These are phyloP conservation scores for Tipula unca DNA, from an alignment of 2,888 invertebrate genomes.

Conservation along the genomic window DNA sequence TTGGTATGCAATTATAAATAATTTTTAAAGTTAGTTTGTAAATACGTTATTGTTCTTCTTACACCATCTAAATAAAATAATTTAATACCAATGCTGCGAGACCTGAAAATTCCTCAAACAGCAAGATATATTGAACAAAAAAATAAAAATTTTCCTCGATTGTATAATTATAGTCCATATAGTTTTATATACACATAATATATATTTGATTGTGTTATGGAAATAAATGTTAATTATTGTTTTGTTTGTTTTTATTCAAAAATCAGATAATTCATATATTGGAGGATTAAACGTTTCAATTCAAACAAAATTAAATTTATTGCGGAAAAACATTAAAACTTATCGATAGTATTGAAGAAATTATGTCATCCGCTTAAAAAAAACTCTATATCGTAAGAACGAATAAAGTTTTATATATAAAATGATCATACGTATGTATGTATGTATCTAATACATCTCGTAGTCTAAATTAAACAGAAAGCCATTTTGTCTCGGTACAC, in stretches of 20 bases:
- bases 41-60: no score
- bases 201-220: background rate
- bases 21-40: no score
- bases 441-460: no score
- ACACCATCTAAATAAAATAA: background rate
- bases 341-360: background rate
- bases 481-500: background rate
- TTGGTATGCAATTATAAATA: no score
- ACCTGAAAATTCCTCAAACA: background rate
- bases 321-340: background rate
- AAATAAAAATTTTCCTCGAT: background rate
- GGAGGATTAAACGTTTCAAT: background rate
- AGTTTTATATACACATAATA: background rate
- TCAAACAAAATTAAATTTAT: background rate
- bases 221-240: background rate
- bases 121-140: background rate
- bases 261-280: background rate
- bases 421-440: background rate
- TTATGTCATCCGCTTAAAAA: background rate
- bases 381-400: background rate
- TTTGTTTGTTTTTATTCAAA: background rate
- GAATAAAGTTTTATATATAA: background rate
- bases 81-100: background rate
- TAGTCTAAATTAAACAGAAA: background rate
- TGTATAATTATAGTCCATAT: background rate